Evolutionary conservation across 2,888 invertebrate genomes (phyloP).

Genomic region (Melieria crassipennis): DNA sequence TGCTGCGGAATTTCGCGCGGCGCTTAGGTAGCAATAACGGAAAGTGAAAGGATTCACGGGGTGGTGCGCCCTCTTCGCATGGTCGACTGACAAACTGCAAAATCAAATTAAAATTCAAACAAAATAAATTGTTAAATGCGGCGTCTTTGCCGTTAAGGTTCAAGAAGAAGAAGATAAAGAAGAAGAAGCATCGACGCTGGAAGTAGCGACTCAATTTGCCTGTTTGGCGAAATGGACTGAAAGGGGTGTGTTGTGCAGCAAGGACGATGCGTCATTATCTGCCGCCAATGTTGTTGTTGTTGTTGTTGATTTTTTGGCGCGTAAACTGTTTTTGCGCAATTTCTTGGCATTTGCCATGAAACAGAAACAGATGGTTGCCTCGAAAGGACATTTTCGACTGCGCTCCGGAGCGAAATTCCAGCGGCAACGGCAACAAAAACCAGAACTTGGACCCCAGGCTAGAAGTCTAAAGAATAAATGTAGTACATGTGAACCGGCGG

Average conservation of each 20-base stretch:
- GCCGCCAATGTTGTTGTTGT: constrained; percentile 3
- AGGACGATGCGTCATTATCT: constrained; percentile 6
- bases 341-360: too few species aligned
- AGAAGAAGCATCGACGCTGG: too few species aligned
- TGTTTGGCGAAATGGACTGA: too few species aligned
- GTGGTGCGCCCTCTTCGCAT: not conserved
- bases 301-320: constrained; percentile 51
- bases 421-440: too few species aligned
- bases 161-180: not conserved
- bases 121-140: constrained; percentile 1
- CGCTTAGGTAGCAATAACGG: constrained; percentile 30
- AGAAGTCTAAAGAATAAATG: too few species aligned
- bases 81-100: constrained; percentile 2
- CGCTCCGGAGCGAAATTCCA: too few species aligned
- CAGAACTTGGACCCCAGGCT: too few species aligned
- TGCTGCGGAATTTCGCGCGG: not conserved
- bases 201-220: too few species aligned
- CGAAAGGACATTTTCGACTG: too few species aligned
- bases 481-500: too few species aligned
- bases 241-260: constrained; percentile 6
- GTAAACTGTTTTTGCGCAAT: constrained; percentile 44
- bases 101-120: constrained; percentile 3
- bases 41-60: constrained; percentile 36
- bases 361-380: too few species aligned
- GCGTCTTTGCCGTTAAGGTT: not conserved